Percentiles rank a stretch among this genome's conserved stretches.
phyloP scores from a whole-genome alignment of 2,113 vertebrate genomes.

The Lepisosteus oculatus region DNA sequence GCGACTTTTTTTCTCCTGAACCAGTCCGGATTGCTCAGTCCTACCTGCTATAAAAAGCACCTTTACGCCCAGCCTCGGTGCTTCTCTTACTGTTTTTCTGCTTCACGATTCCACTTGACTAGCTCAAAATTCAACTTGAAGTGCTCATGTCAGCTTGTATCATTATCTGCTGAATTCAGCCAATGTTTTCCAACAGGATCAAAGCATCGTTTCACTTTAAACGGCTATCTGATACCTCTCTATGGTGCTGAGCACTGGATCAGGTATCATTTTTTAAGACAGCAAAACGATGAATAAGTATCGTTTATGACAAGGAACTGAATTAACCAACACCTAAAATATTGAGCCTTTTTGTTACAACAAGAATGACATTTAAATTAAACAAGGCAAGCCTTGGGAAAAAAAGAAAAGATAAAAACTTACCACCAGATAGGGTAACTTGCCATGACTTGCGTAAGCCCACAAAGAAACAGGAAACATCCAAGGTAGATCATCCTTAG shows the following conservation, averaged over 20 bases:
- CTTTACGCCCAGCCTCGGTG: not conserved
- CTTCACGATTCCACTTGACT: slow-evolving; percentile 45
- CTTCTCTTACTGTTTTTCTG: slow-evolving; percentile 12
- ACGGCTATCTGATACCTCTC: slow-evolving; percentile 41
- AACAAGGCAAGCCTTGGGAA: not conserved
- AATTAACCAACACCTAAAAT: slow-evolving; percentile 37
- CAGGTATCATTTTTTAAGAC: slow-evolving; percentile 42
- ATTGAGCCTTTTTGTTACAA: slow-evolving; percentile 19
- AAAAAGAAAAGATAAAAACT: slow-evolving; percentile 56
- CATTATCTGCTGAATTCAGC: slow-evolving; percentile 57
- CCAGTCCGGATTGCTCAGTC: slow-evolving; percentile 15
- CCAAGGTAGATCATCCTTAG: slow-evolving; percentile 78
- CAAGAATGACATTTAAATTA: not conserved
- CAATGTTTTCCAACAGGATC: slow-evolving; percentile 55
- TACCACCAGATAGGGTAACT: slow-evolving; percentile 93
- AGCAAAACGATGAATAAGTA: not conserved
- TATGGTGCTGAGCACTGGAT: slow-evolving; percentile 42
- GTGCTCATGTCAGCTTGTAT: slow-evolving; percentile 54
- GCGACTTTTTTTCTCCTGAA: slow-evolving; percentile 8
- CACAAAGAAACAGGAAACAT: slow-evolving; percentile 81
- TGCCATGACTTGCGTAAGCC: slow-evolving; percentile 75
- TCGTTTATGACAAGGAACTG: not conserved
- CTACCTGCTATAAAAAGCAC: slow-evolving; percentile 13
- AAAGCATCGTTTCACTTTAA: slow-evolving; percentile 38
- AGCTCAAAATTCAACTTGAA: slow-evolving; percentile 51